Base-by-base conservation (phyloP, 2,113 vertebrate genomes). In the Xenus cinereus region DNA sequence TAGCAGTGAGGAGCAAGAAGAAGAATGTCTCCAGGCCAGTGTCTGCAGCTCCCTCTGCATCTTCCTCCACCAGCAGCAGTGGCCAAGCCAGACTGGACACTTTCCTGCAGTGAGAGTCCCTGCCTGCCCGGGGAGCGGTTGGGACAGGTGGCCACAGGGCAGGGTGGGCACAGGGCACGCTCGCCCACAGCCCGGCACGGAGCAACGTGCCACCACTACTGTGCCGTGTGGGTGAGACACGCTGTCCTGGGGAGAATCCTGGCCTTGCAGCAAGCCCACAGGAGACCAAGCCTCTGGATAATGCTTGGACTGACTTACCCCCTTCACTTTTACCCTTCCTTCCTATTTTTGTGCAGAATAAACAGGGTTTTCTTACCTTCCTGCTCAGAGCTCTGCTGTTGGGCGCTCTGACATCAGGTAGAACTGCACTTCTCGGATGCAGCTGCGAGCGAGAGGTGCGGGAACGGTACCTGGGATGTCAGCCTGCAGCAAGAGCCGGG, bases 21-120 rank as follows among this genome's bases (percentile, higher is more conserved):
- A 98, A 94, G 45, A 94, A 68, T 39, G 79, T 75, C 51, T 94
- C 95, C 72, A 98, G 85, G 74, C 82, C 57, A 8, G 78, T 3
- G 0, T 17, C 74, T 51, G 79, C 62, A 67, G 46, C 88, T 87
- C 20, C 33, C 6, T 68, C 62, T 3, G 2, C 73, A 5, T 43
- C 86, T 33, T 94, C 86, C 37, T 96, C 84, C 41, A 64, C 84
- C 76, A 84, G 43, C 43, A 94, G 87, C 76, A 84, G 54, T 30
- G 93, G 45, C 76, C 98, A 98, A 75, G 86, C 96, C 53, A 98
- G 87, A 22, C 77, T 98, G 92, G 98, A 98, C 46, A 72, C 48
- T 45, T 98, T 98, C 74, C 86, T 98, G 63, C 96, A 96, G 72
- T 97, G 93, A 93, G 46, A 78, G 15, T 4, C 10, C 41, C 39